Evolutionary conservation across 1,140 invertebrate species (phyloP).

Genomic region (Penaeus vannamei): DNA sequence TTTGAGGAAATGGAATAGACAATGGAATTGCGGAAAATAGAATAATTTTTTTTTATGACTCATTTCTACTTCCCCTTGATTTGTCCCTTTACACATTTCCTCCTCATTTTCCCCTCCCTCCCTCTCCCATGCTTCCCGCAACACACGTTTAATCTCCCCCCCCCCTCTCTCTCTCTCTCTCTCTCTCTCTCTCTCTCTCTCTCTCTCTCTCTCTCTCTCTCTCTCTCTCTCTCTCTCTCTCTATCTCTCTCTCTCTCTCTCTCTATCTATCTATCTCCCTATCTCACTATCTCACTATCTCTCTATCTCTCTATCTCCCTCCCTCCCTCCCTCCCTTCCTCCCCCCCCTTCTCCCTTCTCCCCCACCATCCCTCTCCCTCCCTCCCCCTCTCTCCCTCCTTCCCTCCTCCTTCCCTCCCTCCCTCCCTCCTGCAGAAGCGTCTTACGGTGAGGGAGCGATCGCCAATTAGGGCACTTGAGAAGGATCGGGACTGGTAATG

Average conservation of each 20-base stretch:
- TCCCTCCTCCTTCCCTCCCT: too few relatives aligned
- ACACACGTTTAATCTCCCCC: not conserved
- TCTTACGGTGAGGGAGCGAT: too few relatives aligned
- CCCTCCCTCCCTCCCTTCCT: not conserved
- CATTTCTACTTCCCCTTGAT: too few relatives aligned
- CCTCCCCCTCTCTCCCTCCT: not conserved
- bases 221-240: not conserved
- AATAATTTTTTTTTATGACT: too few relatives aligned
- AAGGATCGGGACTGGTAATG: too few relatives aligned
- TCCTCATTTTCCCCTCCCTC: not conserved
- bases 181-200: not conserved
- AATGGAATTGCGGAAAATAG: too few relatives aligned
- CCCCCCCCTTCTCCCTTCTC: not conserved
- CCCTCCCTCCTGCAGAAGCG: too few relatives aligned
- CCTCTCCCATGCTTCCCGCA: not conserved
- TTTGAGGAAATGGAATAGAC: too few relatives aligned
- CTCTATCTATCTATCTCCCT: constrained; percentile 14
- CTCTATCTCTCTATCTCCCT: too few relatives aligned
- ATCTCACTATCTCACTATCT: not conserved
- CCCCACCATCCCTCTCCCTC: not conserved
- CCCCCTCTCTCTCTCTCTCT: not conserved
- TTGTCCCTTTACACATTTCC: too few relatives aligned
- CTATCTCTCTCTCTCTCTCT: not conserved
- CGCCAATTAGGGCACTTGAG: too few relatives aligned
- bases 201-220: not conserved